Conservation (phyloP, 2,888 invertebrate genomes). For the Micropterix aruncella region DNA sequence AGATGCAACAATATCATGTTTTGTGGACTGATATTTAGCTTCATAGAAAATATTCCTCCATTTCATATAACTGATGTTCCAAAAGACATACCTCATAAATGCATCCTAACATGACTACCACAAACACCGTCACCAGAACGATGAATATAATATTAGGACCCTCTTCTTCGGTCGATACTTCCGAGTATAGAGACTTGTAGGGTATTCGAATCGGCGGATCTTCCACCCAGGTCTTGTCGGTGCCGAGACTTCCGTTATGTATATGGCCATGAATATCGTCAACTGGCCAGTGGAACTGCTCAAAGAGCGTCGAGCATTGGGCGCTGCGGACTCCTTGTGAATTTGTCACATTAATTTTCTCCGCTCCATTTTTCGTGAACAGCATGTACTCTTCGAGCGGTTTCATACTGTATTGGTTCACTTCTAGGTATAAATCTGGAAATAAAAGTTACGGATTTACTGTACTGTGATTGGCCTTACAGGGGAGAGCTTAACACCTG, state of each 20-base stretch:
- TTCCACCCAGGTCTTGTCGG: slow-evolving; percentile 71
- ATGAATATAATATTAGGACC: slow-evolving; percentile 71
- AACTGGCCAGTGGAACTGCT: slow-evolving; percentile 31
- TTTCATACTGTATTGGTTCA: slow-evolving; percentile 71
- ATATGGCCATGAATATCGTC: slow-evolving; percentile 26
- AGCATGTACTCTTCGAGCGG: slow-evolving; percentile 86
- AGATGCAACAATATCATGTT: too few relatives aligned
- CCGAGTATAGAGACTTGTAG: slow-evolving; percentile 61
- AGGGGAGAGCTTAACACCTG: too few relatives aligned
- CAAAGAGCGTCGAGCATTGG: slow-evolving; percentile 72
- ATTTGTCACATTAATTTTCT: slow-evolving; percentile 77
- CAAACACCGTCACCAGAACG: slow-evolving; percentile 59
- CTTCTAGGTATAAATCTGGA: slow-evolving; percentile 72
- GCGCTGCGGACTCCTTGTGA: slow-evolving; percentile 76
- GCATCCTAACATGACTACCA: slow-evolving; percentile 51
- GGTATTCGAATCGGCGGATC: slow-evolving; percentile 66
- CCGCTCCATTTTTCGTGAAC: slow-evolving; percentile 72
- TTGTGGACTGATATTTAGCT: too few relatives aligned
- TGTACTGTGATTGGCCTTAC: too few relatives aligned
- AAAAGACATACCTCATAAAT: slow-evolving; percentile 46
- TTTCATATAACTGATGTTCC: too few relatives aligned
- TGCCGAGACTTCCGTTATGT: slow-evolving; percentile 40
- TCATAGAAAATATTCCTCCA: too few relatives aligned
- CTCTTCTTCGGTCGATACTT: slow-evolving; percentile 64
- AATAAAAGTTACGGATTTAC: slow-evolving; percentile 10